Evolutionary conservation across 2,888 invertebrate genomes (phyloP), one percentile per base, ranked within the genome.

Genomic region (Drosophila macrothrix): DNA sequence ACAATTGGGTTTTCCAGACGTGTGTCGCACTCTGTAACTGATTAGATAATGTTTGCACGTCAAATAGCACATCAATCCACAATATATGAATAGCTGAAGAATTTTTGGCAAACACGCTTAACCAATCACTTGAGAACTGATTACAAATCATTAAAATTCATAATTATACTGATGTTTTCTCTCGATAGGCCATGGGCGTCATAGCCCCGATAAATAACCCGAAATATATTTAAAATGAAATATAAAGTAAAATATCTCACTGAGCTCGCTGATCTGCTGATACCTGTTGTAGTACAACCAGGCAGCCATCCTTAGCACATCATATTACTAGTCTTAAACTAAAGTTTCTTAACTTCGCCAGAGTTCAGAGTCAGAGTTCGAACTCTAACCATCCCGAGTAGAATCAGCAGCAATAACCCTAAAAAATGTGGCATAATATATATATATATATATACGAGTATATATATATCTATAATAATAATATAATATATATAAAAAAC

Each of bases 301-400:
- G 12, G 22, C 22, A 43, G 41, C 10, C 41, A 22, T 12, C 12
- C 2, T 5, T 22, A 16, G 14, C 78, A 73, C 46, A 78, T 67
- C 78, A 73, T 78, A 29, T 73, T 71, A 4, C 56, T 70, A 16
- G 82, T 73, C 10, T 65, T 43, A 5, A 43, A 1, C 41, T 43
- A 1, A 43, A 12, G 22, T 43, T 12, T 43, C 12, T 41, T 22
- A 14, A 22, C 7, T 22, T 22, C 9, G 4, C 9, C 31, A 31
- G 9, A 31, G 31, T 31, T 31, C 31, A 7, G 89, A 81, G 3
- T 73, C 72, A 0, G 63, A 28, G 12, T 91, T 92, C 7, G 83
- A 88, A 56, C 78, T 67, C 83, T 19, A 52, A 25, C 78, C 73
- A 35, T 90, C 91, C 89, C 88, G 90, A 4, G 89, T 90, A 28